Evolutionary conservation across 2,888 invertebrate species (phyloP).

Genomic region (Hydriomena furcata): DNA sequence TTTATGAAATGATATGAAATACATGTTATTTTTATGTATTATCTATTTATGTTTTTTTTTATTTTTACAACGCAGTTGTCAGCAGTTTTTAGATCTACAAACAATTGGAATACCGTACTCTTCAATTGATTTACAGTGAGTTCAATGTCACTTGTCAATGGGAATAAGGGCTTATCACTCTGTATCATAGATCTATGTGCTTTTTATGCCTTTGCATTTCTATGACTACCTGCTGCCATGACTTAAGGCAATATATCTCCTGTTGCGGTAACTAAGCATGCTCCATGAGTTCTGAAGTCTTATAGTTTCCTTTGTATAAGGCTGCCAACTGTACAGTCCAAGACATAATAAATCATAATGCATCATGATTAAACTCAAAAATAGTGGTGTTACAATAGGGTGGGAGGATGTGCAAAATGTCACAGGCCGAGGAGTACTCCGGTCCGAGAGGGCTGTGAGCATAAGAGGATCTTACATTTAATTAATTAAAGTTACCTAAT

Average conservation of each 20-base stretch:
- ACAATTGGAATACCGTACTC: conserved; percentile 14
- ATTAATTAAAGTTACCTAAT: too few relatives aligned
- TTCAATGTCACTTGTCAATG: conserved; percentile 35
- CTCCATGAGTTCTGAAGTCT: too few relatives aligned
- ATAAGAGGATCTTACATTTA: too few relatives aligned
- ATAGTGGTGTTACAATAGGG: too few relatives aligned
- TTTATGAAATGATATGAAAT: too few relatives aligned
- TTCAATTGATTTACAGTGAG: conserved; percentile 39
- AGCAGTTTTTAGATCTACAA: conserved; percentile 21
- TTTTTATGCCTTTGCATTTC: background rate
- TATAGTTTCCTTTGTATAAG: too few relatives aligned
- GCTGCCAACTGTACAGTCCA: too few relatives aligned
- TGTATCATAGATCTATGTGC: conserved; percentile 5
- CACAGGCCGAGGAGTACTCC: too few relatives aligned
- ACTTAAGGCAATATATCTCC: background rate
- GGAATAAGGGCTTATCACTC: conserved; percentile 12
- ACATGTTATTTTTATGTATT: background rate
- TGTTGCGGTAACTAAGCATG: background rate
- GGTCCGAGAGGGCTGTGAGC: too few relatives aligned
- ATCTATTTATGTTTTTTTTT: conserved; percentile 18
- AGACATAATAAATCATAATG: too few relatives aligned
- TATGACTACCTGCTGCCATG: background rate
- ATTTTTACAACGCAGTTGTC: conserved; percentile 27
- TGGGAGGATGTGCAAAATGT: too few relatives aligned
- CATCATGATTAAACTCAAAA: too few relatives aligned